These are phyloP conservation scores for Teleogryllus occipitalis DNA, from an alignment of 1,140 invertebrate genomes.

Conservation along the genomic window DNA sequence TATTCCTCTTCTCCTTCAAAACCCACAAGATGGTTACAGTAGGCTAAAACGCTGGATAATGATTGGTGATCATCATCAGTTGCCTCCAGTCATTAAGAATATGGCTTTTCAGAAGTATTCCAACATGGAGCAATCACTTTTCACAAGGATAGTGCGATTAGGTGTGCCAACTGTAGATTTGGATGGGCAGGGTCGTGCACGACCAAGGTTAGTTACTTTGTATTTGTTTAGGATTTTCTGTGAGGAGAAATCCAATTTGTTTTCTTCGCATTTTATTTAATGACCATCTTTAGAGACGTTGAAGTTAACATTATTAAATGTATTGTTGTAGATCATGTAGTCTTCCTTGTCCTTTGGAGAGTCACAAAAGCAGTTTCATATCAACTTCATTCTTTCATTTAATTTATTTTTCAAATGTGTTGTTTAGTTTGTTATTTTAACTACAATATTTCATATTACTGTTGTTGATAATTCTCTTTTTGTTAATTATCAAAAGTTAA, in stretches of 20 bases:
- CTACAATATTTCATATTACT: neutral
- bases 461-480: neutral
- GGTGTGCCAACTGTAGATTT: constrained; percentile 95
- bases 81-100: constrained; percentile 99
- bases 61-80: constrained; percentile 99
- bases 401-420: neutral
- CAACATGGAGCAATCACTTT: constrained; percentile 99
- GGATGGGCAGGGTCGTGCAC: constrained; percentile 93
- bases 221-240: neutral
- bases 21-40: constrained; percentile 92
- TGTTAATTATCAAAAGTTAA: neutral
- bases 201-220: constrained; percentile 52
- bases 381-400: no score
- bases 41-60: constrained; percentile 99
- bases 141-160: constrained; percentile 89
- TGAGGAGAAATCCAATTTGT: neutral
- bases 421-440: neutral
- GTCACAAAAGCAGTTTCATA: no score
- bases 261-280: neutral
- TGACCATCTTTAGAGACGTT: neutral
- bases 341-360: no score
- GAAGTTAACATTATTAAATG: no score
- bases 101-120: constrained; percentile 99
- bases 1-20: constrained; percentile 94
- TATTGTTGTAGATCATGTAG: no score